Conservation (phyloP, 2,888 invertebrate genomes). For the Mechanitis mazaeus region DNA sequence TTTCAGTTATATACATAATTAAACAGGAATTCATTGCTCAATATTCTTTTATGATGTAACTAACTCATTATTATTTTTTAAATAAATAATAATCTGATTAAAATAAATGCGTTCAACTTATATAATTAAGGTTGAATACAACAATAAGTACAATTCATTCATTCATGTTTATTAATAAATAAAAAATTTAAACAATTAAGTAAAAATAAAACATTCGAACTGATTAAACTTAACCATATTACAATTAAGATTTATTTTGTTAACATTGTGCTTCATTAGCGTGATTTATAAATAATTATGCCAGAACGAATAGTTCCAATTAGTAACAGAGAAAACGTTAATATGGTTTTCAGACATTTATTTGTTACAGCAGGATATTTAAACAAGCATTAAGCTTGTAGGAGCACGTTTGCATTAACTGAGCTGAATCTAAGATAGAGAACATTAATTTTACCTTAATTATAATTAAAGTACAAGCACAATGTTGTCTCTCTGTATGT, state of each 20-base stretch:
- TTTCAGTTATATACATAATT: background rate
- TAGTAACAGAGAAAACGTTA: conserved; percentile 16
- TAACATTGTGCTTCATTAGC: background rate
- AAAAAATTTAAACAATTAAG: too few relatives aligned
- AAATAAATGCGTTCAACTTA: too few relatives aligned
- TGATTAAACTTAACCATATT: background rate
- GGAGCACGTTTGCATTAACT: conserved; percentile 23
- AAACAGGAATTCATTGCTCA: background rate
- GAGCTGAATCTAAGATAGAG: conserved; percentile 20
- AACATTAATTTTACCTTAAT: conserved; percentile 11
- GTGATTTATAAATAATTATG: background rate
- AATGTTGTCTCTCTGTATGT: background rate
- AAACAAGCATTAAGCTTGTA: conserved; percentile 25
- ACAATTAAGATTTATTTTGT: background rate
- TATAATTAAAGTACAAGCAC: conserved; percentile 3
- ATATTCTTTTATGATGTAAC: background rate
- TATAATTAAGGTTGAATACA: too few relatives aligned
- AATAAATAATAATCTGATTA: too few relatives aligned
- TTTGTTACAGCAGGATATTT: conserved; percentile 25
- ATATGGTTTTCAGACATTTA: conserved; percentile 26
- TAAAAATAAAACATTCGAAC: too few relatives aligned
- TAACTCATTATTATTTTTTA: too few relatives aligned
- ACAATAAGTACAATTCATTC: too few relatives aligned
- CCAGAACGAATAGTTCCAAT: conserved; percentile 7
- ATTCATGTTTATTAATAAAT: too few relatives aligned